Conservation (phyloP, 1,140 invertebrate species). For the Drosophila pruinosa region DNA sequence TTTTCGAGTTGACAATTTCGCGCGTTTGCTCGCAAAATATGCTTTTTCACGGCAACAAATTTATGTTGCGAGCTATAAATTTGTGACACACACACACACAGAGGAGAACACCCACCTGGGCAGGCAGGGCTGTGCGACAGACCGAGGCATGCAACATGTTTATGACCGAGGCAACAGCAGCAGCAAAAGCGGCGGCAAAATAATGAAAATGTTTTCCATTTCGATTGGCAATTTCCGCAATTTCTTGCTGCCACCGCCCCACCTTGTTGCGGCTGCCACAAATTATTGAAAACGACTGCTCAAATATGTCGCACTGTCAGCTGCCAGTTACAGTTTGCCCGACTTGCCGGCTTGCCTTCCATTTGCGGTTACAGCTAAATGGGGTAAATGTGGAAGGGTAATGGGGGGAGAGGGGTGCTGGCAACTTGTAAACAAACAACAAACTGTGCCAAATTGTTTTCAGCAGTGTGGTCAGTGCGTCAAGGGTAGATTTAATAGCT, state of each 20-base stretch:
- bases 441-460: slow-evolving; percentile 21
- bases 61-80: slow-evolving; percentile 71
- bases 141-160: slow-evolving; percentile 45
- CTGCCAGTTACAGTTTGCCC: slow-evolving; percentile 39
- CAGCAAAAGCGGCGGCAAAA: slow-evolving; percentile 47
- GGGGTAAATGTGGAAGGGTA: not conserved
- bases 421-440: slow-evolving; percentile 10
- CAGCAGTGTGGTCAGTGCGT: slow-evolving; percentile 25
- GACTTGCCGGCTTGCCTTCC: slow-evolving; percentile 2
- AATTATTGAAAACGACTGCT: slow-evolving; percentile 71
- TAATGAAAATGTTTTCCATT: slow-evolving; percentile 82
- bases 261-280: slow-evolving; percentile 32
- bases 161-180: slow-evolving; percentile 51
- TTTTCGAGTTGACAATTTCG: slow-evolving; percentile 66
- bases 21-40: slow-evolving; percentile 59
- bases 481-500: slow-evolving; percentile 5
- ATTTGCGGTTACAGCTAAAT: slow-evolving; percentile 16
- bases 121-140: not conserved
- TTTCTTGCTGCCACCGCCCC: slow-evolving; percentile 50
- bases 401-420: not conserved
- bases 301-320: slow-evolving; percentile 61
- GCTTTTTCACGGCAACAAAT: slow-evolving; percentile 63
- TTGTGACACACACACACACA: slow-evolving; percentile 29
- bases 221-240: slow-evolving; percentile 81
- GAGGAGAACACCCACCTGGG: slow-evolving; percentile 53